Base-by-base conservation (phyloP, 1,140 invertebrate species). In the Whitmania pigra region DNA sequence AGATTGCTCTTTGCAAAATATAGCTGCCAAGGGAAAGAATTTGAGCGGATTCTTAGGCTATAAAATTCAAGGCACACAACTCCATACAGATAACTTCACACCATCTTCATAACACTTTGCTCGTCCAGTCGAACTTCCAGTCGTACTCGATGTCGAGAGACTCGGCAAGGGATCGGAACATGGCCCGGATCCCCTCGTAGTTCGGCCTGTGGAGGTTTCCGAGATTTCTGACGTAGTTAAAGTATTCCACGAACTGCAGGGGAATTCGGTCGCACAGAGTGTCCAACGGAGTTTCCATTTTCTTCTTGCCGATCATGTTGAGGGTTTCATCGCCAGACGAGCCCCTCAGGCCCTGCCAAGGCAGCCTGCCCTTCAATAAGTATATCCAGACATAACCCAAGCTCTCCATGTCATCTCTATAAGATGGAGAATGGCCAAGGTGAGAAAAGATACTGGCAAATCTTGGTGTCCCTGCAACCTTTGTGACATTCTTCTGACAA, bases 201-300 rank as follows among this genome's bases (percentile, higher is more conserved):
- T 99, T 94, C 43, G 97, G 97, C 73, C 93, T 96, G 86, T 99
- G 95, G 85, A 98, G 98, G 86, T 99, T 99, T 84, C 98, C 94
- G 79, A 99, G 86, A 81, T 92, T 88, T 77, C 96, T 87, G 72
- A 97, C 94, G 85, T 98, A 99, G 77, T 93, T 88, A 75, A 99
- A 86, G 84, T 99, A 99, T 79, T 91, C 94, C 74, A 94, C 92
- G 87, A 99, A 75, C 55, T 75, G 74, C 40, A 55, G 49, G 5
- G 75, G 75, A 55, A 72, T 49, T 20, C 63, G 57, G 17, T 72
- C 36, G 43, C 75, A 76, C 29, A 76, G 69, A 13, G 22, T 67
- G 9, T 75, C 72, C 11, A 71, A 20, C 13, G 67, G 43, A 3
- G 67, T 72, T 6, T 54, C 31, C 40, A 40, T 60, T 69, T 75